These are phyloP conservation scores for Rhopilema esculentum DNA, from an alignment of 30 jellyfish, hydroid and myxozoan species.

Conservation along the genomic window DNA sequence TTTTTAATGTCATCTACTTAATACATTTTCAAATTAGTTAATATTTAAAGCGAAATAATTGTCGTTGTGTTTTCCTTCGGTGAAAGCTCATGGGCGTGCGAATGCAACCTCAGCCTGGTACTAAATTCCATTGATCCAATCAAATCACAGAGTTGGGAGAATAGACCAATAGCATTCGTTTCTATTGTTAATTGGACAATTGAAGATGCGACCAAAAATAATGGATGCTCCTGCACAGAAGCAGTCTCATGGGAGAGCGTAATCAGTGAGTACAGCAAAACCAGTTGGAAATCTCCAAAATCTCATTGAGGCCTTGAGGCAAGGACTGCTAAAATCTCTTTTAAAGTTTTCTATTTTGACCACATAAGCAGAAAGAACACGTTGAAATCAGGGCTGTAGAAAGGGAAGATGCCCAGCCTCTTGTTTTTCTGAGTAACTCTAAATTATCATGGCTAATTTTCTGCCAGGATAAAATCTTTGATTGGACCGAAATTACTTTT, in stretches of 20 bases:
- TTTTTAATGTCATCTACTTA: slow-evolving; percentile 2
- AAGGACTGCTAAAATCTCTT: too few species aligned
- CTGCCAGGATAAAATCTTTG: too few species aligned
- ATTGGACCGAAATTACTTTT: too few species aligned
- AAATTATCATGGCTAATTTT: too few species aligned
- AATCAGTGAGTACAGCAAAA: background rate
- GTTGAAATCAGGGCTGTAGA: too few species aligned
- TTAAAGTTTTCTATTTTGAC: too few species aligned
- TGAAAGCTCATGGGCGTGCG: background rate
- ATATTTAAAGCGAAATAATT: background rate
- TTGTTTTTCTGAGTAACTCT: too few species aligned
- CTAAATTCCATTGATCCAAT: slow-evolving; percentile 1
- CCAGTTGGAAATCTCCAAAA: background rate
- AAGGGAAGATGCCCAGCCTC: too few species aligned
- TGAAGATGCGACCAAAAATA: background rate
- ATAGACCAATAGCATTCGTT: background rate
- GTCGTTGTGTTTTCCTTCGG: background rate
- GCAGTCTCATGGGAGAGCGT: background rate
- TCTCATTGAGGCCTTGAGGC: background rate
- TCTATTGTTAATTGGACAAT: background rate
- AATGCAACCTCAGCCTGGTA: background rate
- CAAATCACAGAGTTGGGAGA: background rate
- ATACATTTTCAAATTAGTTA: slow-evolving; percentile 16
- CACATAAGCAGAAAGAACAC: too few species aligned
- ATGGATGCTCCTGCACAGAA: background rate